A percentile compares a stretch with the other conserved stretches of the same genome.
Conservation (phyloP, 2,888 invertebrate species). For the Tanytarsus gracilentus region DNA sequence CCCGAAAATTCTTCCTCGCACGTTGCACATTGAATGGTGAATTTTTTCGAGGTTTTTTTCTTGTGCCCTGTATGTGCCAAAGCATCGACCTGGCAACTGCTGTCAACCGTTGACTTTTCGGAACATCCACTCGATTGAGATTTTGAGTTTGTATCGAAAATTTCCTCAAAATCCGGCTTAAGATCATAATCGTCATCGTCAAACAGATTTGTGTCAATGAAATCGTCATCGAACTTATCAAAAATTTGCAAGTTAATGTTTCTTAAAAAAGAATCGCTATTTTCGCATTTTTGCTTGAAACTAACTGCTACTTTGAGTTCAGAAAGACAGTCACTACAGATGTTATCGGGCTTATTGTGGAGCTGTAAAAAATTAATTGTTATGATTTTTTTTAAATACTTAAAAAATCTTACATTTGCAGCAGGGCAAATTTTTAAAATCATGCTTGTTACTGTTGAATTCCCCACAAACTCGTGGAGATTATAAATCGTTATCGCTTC, state of each 20-base stretch:
- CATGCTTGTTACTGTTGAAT: not conserved
- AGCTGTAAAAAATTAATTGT: not conserved
- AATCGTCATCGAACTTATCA: constrained; percentile 3
- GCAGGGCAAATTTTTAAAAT: constrained; percentile 2
- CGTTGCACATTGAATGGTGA: not conserved
- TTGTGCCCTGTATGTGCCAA: not conserved
- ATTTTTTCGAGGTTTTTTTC: not conserved
- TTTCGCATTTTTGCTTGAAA: constrained; percentile 21
- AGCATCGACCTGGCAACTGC: not conserved
- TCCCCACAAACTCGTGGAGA: not conserved
- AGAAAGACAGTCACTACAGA: constrained; percentile 6
- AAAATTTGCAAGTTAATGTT: constrained; percentile 21
- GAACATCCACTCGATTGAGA: too few species aligned
- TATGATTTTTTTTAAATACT: not conserved
- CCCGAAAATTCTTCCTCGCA: constrained; percentile 10
- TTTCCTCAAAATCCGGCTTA: constrained; percentile 21
- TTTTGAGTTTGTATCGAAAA: not conserved
- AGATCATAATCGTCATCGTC: constrained; percentile 22
- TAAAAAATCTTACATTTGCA: not conserved
- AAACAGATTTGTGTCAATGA: constrained; percentile 21
- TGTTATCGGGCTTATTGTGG: constrained; percentile 1
- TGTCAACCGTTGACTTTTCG: too few species aligned
- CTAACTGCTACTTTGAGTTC: constrained; percentile 4
- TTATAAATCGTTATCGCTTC: not conserved
- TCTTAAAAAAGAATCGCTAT: not conserved